These are phyloP conservation scores for Macquaria ambigua DNA, from an alignment of 2,113 vertebrate genomes.

Conservation along the genomic window DNA sequence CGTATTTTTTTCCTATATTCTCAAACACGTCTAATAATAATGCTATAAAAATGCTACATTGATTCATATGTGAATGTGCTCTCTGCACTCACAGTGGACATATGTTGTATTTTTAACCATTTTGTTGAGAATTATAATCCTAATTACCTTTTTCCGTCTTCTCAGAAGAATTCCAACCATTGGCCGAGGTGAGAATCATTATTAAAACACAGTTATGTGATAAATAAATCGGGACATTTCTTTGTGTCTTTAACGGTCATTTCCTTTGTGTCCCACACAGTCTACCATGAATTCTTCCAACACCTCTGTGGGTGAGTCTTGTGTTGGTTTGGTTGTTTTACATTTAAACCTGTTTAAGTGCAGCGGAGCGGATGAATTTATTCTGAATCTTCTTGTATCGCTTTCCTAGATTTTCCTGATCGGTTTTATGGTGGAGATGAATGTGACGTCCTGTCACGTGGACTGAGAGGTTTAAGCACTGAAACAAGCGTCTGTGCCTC, in stretches of 20 bases:
- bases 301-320: slow-evolving; percentile 47
- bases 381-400: neutral
- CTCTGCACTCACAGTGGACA: neutral
- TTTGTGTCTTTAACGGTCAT: neutral
- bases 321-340: neutral
- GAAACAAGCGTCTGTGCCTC: no score
- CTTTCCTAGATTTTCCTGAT: slow-evolving; percentile 11
- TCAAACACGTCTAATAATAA: neutral
- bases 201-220: neutral
- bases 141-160: neutral
- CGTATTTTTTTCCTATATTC: neutral
- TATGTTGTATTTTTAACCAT: neutral
- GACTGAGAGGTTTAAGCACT: neutral
- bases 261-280: slow-evolving; percentile 16
- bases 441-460: neutral
- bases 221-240: neutral
- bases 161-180: neutral
- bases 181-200: slow-evolving; percentile 33
- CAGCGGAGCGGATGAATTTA: neutral
- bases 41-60: neutral
- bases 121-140: neutral
- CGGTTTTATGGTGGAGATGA: rapidly evolving
- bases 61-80: neutral
- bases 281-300: neutral
- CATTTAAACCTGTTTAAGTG: neutral